A percentile compares a stretch with the other conserved stretches of the same genome.
Evolutionary conservation across 2,797 vertebrate genomes (phyloP).

Genomic region (Streptopelia turtur): DNA sequence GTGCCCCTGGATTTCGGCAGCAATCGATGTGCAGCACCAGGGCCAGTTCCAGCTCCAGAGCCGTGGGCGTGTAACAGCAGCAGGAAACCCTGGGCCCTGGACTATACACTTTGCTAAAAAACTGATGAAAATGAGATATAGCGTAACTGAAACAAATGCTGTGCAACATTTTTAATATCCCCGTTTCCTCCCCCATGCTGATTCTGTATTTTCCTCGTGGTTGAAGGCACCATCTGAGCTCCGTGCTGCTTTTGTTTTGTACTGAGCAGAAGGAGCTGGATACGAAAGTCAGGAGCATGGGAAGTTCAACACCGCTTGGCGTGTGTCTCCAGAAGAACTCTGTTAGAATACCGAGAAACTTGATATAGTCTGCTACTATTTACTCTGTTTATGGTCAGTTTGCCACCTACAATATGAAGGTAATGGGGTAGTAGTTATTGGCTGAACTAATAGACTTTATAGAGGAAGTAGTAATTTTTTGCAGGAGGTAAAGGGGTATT

Average conservation of each 20-base stretch:
- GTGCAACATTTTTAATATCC: fast-evolving
- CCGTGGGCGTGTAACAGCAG: fast-evolving
- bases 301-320: neutral
- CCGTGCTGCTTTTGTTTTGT: fast-evolving
- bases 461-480: neutral
- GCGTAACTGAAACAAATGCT: fast-evolving
- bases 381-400: no score
- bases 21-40: fast-evolving
- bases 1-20: neutral
- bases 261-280: fast-evolving
- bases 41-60: neutral
- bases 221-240: neutral
- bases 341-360: neutral
- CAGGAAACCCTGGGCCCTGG: neutral
- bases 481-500: neutral
- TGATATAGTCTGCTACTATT: neutral
- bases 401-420: neutral
- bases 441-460: neutral
- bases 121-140: fast-evolving
- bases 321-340: neutral
- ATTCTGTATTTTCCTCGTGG: fast-evolving
- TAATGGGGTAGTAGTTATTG: neutral
- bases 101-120: neutral
- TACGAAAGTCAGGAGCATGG: fast-evolving
- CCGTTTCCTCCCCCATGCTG: neutral